These are phyloP conservation scores for Caenorhabditis imperialis DNA, from an alignment of 2,888 invertebrate genomes.

Conservation along the genomic window DNA sequence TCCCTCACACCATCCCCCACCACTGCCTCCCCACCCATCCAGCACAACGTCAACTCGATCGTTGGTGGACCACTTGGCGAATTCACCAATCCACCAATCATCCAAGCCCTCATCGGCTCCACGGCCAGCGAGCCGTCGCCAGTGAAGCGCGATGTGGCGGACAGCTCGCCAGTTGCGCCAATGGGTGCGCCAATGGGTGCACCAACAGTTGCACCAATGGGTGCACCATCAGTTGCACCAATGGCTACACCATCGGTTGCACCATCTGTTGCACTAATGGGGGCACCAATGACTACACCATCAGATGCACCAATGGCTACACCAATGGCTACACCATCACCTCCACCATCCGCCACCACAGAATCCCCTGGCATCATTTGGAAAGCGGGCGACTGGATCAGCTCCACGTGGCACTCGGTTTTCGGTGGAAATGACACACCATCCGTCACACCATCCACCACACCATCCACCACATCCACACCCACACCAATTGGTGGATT, in stretches of 20 bases:
- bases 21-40: slow-evolving; percentile 18
- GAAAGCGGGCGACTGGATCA: slow-evolving; percentile 49
- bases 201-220: too few relatives aligned
- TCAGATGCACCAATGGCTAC: neutral
- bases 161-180: neutral
- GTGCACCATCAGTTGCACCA: neutral
- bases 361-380: slow-evolving; percentile 33
- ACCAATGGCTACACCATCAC: neutral
- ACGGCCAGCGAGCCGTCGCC: too few relatives aligned
- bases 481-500: slow-evolving; percentile 25
- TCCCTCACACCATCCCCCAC: neutral
- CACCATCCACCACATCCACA: neutral
- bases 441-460: neutral
- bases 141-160: neutral
- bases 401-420: slow-evolving; percentile 34
- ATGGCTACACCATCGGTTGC: neutral
- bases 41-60: slow-evolving; percentile 19
- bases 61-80: slow-evolving; percentile 27
- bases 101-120: slow-evolving; percentile 23
- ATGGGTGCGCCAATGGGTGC: neutral
- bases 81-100: slow-evolving; percentile 29
- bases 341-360: neutral
- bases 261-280: neutral
- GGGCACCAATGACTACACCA: neutral
- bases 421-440: slow-evolving; percentile 37